Conservation (phyloP, 1,140 invertebrate species). For the Oscheius sp. region DNA sequence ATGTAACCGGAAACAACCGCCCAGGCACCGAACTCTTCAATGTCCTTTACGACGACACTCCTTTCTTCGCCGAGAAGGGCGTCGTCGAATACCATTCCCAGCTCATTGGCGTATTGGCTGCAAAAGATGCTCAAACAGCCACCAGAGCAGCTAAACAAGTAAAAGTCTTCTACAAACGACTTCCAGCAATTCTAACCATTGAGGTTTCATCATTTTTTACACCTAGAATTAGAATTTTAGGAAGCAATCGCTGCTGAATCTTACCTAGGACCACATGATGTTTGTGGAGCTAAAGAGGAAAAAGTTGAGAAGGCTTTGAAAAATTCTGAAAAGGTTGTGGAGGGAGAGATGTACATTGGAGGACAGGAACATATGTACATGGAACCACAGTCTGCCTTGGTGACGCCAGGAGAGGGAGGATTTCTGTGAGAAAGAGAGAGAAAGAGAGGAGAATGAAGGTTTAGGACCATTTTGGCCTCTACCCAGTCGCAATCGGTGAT, state of each 20-base stretch:
- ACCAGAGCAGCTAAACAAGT: constrained; percentile 56
- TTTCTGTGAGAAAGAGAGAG: too few relatives aligned
- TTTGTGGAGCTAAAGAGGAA: constrained; percentile 7
- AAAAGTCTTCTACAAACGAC: constrained; percentile 55
- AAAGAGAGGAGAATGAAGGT: too few relatives aligned
- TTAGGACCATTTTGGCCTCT: constrained; percentile 31
- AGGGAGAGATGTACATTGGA: constrained; percentile 22
- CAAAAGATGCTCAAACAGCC: constrained; percentile 46
- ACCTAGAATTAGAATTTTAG: too few relatives aligned
- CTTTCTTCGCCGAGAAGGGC: constrained; percentile 52
- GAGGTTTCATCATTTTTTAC: not conserved
- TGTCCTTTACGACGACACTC: constrained; percentile 21
- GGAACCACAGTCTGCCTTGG: constrained; percentile 36
- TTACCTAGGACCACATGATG: not conserved
- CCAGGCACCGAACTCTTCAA: constrained; percentile 3
- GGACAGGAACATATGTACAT: constrained; percentile 43
- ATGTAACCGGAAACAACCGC: constrained; percentile 9
- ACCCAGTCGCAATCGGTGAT: constrained; percentile 27
- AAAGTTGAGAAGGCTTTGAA: not conserved
- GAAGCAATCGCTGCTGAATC: constrained; percentile 36
- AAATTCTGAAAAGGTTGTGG: constrained; percentile 6
- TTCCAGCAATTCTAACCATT: constrained; percentile 53
- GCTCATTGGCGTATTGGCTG: constrained; percentile 57
- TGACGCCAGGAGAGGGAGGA: constrained; percentile 34
- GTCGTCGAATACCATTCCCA: constrained; percentile 68